A percentile compares a stretch with the other conserved stretches of the same genome.
Conservation (phyloP, 1,140 invertebrate genomes). For the Bombus difficillimus region DNA sequence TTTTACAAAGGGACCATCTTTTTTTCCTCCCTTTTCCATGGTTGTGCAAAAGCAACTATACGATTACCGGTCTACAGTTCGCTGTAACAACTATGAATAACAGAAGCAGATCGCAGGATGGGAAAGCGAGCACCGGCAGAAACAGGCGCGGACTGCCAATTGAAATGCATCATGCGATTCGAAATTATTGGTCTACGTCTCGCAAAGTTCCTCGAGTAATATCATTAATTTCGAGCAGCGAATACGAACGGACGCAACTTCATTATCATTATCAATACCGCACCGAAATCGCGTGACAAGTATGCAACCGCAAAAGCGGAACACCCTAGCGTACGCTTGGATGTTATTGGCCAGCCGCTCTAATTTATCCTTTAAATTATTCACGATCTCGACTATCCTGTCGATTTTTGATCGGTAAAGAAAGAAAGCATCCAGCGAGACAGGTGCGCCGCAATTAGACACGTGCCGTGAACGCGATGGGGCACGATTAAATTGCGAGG, state of each 20-base stretch:
- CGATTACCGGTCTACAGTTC: neutral
- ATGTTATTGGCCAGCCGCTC: constrained; percentile 42
- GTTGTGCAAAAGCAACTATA: neutral
- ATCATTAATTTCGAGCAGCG: constrained; percentile 61
- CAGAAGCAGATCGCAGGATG: constrained; percentile 30
- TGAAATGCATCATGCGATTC: constrained; percentile 53
- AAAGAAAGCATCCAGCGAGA: constrained; percentile 25
- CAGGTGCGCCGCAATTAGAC: neutral
- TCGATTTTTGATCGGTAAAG: constrained; percentile 53
- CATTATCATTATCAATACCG: constrained; percentile 72
- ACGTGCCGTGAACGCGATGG: neutral
- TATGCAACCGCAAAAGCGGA: constrained; percentile 67
- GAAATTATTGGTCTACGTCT: constrained; percentile 58
- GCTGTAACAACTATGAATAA: constrained; percentile 15
- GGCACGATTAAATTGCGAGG: constrained; percentile 16
- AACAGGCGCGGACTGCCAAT: constrained; percentile 43
- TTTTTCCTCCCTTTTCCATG: neutral
- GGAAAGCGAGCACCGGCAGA: constrained; percentile 51
- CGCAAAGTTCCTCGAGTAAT: constrained; percentile 50
- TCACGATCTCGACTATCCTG: constrained; percentile 39
- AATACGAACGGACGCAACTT: constrained; percentile 49
- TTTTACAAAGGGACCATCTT: neutral
- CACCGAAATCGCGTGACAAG: constrained; percentile 72
- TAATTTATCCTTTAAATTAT: constrained; percentile 66
- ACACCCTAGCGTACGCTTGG: constrained; percentile 51